Evolutionary conservation across 2,113 vertebrate species (phyloP).

Genomic region (Pseudois nayaur): DNA sequence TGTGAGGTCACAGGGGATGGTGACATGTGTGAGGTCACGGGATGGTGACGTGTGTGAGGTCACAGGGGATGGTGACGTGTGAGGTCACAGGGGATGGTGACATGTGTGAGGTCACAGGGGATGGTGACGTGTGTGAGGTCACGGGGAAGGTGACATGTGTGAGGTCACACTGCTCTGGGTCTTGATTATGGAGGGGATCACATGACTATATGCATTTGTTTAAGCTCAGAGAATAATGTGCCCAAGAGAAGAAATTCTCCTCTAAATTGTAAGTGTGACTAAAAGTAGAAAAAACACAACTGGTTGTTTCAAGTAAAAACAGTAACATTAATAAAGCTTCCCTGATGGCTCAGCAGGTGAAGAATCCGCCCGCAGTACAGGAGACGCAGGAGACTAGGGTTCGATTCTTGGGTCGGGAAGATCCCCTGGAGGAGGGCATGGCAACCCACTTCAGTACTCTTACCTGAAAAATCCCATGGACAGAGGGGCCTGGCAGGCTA

Average conservation of each 20-base stretch:
- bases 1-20: accelerated
- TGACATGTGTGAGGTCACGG: accelerated
- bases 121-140: too few species aligned
- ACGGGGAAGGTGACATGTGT: accelerated
- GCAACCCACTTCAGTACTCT: not conserved
- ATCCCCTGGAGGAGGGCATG: not conserved
- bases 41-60: accelerated
- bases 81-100: too few species aligned
- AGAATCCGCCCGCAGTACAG: not conserved
- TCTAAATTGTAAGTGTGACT: not conserved
- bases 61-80: too few species aligned
- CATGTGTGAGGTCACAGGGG: too few species aligned
- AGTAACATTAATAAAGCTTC: not conserved
- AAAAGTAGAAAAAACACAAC: not conserved
- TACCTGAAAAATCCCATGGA: not conserved
- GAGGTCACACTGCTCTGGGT: accelerated
- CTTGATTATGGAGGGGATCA: accelerated
- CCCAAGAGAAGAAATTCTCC: not conserved
- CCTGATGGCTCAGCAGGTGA: not conserved
- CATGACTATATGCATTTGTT: accelerated
- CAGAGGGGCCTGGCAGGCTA: not conserved
- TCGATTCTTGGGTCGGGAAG: not conserved
- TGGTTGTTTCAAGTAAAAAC: not conserved
- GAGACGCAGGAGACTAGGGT: not conserved
- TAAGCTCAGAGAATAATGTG: not conserved